Evolutionary conservation across 1,140 invertebrate genomes (phyloP).

Genomic region (Drosophila burlai): DNA sequence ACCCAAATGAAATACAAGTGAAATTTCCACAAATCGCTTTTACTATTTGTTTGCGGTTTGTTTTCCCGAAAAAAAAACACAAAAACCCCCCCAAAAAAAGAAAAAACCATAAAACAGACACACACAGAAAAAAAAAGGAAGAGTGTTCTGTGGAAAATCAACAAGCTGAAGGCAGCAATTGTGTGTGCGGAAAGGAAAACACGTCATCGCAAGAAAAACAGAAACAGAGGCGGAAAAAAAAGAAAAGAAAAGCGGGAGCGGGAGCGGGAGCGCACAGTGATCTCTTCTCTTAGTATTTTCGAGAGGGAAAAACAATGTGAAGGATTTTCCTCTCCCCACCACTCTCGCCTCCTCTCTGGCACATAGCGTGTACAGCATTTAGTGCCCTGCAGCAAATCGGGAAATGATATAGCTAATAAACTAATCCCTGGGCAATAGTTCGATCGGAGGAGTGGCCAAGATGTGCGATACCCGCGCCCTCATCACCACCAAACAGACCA

Average conservation of each 20-base stretch:
- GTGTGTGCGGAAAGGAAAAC: constrained; percentile 55
- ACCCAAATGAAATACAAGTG: background rate
- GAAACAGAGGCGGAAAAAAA: constrained; percentile 21
- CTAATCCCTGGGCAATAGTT: background rate
- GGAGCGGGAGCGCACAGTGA: constrained; percentile 15
- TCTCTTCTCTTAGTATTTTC: background rate
- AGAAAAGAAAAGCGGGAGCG: constrained; percentile 17
- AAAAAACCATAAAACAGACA: constrained; percentile 4
- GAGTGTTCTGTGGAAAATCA: constrained; percentile 43
- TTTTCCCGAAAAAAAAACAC: constrained; percentile 15
- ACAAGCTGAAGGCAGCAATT: constrained; percentile 34
- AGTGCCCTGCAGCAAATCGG: background rate
- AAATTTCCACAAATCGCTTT: constrained; percentile 27
- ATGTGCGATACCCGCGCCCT: constrained; percentile 81
- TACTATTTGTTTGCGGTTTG: constrained; percentile 38
- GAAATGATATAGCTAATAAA: constrained; percentile 5
- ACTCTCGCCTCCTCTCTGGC: background rate
- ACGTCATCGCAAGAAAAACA: constrained; percentile 60
- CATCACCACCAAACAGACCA: constrained; percentile 74
- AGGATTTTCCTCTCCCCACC: constrained; percentile 38
- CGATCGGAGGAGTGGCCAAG: constrained; percentile 18
- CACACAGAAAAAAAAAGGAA: background rate
- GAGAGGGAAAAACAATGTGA: constrained; percentile 22
- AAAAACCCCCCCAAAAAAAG: background rate
- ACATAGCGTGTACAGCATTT: constrained; percentile 20